Evolutionary conservation across 1,140 invertebrate genomes (phyloP).

Genomic region (Bombyx mandarina): DNA sequence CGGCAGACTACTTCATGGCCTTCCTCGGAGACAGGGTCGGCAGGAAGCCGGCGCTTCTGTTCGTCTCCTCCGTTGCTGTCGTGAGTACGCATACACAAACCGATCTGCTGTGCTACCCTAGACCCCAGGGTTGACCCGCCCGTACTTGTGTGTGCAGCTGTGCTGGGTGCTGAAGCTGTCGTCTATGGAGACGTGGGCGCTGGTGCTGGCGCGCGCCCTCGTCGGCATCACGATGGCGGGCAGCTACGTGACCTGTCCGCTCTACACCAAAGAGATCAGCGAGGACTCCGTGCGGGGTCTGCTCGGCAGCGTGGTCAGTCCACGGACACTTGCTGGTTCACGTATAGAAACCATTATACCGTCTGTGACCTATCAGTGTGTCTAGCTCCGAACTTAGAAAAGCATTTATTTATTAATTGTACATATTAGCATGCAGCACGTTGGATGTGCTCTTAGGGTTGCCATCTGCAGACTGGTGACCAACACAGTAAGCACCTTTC

Average conservation of each 20-base stretch:
- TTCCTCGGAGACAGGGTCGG: slow-evolving; percentile 38
- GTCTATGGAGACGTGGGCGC: slow-evolving; percentile 34
- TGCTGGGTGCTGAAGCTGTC: slow-evolving; percentile 42
- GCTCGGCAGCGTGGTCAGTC: slow-evolving; percentile 35
- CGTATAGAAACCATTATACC: too few species aligned
- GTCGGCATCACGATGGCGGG: slow-evolving; percentile 42
- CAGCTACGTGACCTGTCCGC: slow-evolving; percentile 38
- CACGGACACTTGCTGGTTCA: too few species aligned
- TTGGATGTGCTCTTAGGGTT: too few species aligned
- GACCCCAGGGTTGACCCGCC: too few species aligned
- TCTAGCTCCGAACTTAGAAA: too few species aligned
- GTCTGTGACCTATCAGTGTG: too few species aligned
- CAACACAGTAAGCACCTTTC: too few species aligned
- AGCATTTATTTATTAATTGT: too few species aligned
- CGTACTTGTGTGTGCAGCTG: slow-evolving; percentile 17
- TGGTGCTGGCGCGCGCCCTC: slow-evolving; percentile 34
- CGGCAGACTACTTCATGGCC: slow-evolving; percentile 31
- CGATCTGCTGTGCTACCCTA: too few species aligned
- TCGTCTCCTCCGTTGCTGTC: slow-evolving; percentile 26
- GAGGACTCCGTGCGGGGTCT: slow-evolving; percentile 38
- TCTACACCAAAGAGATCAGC: slow-evolving; percentile 54
- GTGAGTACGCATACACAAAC: slow-evolving; percentile 25
- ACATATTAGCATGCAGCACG: too few species aligned
- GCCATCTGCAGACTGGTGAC: too few species aligned
- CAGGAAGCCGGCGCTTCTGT: slow-evolving; percentile 33